Base-by-base conservation (phyloP, 2,888 invertebrate species). In the Cosmorhoe ocellata region DNA sequence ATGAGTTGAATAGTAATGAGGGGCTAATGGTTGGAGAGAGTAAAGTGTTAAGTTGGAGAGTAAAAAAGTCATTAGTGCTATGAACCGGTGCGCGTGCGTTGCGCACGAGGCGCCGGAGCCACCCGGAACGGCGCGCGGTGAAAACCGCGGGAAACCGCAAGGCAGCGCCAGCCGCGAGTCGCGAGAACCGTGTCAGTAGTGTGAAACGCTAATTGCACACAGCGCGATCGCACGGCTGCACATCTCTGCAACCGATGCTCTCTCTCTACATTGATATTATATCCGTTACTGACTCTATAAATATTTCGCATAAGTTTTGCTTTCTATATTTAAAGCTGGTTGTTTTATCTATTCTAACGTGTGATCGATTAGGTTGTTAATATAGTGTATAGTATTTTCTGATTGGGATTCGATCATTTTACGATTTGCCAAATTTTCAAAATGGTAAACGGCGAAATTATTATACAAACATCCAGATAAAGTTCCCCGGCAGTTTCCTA, bases 121-220 rank as follows among this genome's bases (percentile, higher is more conserved):
- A 82, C 80, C 86, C 88, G 88, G 90, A 89, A 88, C 88, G 87
- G 74, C 74, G 84, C 77, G 84, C 81, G 83, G 89, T 75, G 88
- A 86, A 89, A 88, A 83, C 79, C 81, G 81, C 86, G 85, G 85
- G 84, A 87, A 88, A 89, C 89, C 90, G 90, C 90, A 88, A 88
- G 77, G 77, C 71, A 79, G 68, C 77, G 74, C 67, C 71, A 69
- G 75, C 71, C 79, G 79, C 81, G 80, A 71, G 73, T 72, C 80
- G 80, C 81, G 84, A 84, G 86, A 90, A 89, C 85, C 88, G 88
- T 90, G 90, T 90, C 88, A 90, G 85, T 89, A 87, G 90, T 87
- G 88, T 87, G 84, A 86, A 87, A 85, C 82, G 80, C 81, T 88
- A 88, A 86, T 88, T 87, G 81, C 84, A 71, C 69, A 66, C 71